A percentile compares a stretch with the other conserved stretches of the same genome.
Conservation (phyloP, 2,888 invertebrate species). For the Agriopis aurantiaria region DNA sequence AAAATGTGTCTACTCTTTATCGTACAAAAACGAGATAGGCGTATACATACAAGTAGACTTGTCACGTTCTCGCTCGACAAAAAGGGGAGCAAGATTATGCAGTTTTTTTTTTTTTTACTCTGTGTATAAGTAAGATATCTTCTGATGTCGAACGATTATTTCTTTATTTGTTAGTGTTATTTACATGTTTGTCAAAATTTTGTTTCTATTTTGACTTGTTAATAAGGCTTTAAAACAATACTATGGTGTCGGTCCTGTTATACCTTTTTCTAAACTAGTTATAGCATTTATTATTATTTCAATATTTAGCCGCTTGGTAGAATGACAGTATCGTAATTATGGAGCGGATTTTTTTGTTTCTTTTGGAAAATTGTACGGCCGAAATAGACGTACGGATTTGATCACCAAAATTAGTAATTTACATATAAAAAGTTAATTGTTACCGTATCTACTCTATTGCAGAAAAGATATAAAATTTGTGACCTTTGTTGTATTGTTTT, state of each 20-base stretch:
- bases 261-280: neutral
- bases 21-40: too few species aligned
- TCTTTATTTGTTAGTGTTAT: constrained; percentile 15
- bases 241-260: neutral
- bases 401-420: neutral
- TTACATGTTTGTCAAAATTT: constrained; percentile 10
- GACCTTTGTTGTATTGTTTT: neutral
- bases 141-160: constrained; percentile 1
- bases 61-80: too few species aligned
- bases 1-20: too few species aligned
- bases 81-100: too few species aligned
- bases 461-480: neutral
- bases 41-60: too few species aligned
- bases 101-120: too few species aligned
- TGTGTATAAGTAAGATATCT: neutral
- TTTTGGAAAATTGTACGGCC: neutral
- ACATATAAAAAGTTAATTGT: too few species aligned
- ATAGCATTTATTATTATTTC: neutral
- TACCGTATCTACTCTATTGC: neutral
- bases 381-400: neutral
- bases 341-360: neutral
- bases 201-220: constrained; percentile 7
- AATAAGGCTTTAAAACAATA: neutral
- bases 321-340: neutral
- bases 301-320: too few species aligned